Conservation (phyloP, 2,797 vertebrate species). For the Xenopus petersii region DNA sequence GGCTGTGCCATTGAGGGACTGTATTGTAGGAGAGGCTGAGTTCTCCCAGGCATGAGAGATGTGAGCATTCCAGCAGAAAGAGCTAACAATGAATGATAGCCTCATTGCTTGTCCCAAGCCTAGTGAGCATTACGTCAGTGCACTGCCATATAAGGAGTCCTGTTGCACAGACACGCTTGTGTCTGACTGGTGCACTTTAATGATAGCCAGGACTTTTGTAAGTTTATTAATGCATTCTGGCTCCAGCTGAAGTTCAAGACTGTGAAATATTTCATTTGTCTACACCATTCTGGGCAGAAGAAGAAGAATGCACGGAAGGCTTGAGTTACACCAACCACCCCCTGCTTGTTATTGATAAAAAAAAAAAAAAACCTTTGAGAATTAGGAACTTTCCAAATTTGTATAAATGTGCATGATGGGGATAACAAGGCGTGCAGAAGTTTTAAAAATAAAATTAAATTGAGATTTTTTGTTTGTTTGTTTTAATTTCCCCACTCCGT, state of each 20-base stretch:
- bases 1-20: slow-evolving; percentile 46
- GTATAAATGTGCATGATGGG: not conserved
- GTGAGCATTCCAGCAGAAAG: slow-evolving; percentile 84
- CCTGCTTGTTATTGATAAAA: slow-evolving; percentile 59
- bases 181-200: slow-evolving; percentile 57
- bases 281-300: slow-evolving; percentile 51
- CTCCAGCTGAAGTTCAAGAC: slow-evolving; percentile 45
- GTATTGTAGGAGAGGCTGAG: slow-evolving; percentile 51
- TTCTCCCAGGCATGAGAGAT: slow-evolving; percentile 68
- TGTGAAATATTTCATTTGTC: slow-evolving; percentile 63
- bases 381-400: slow-evolving; percentile 47
- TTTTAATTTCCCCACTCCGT: no score
- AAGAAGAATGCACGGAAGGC: slow-evolving; percentile 60
- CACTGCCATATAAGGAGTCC: slow-evolving; percentile 88
- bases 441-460: not conserved
- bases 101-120: slow-evolving; percentile 80
- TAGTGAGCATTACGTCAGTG: slow-evolving; percentile 92
- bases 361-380: slow-evolving; percentile 16
- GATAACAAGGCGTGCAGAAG: not conserved
- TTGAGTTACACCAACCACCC: slow-evolving; percentile 61
- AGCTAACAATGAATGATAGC: slow-evolving; percentile 89
- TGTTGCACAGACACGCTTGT: slow-evolving; percentile 68
- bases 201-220: slow-evolving; percentile 59
- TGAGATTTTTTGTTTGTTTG: no score
- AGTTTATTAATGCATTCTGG: slow-evolving; percentile 50